Percentiles rank a stretch among this genome's conserved stretches.
These are phyloP conservation scores for Omphaloscelis lunosa DNA, from an alignment of 2,888 invertebrate species.

Conservation along the genomic window DNA sequence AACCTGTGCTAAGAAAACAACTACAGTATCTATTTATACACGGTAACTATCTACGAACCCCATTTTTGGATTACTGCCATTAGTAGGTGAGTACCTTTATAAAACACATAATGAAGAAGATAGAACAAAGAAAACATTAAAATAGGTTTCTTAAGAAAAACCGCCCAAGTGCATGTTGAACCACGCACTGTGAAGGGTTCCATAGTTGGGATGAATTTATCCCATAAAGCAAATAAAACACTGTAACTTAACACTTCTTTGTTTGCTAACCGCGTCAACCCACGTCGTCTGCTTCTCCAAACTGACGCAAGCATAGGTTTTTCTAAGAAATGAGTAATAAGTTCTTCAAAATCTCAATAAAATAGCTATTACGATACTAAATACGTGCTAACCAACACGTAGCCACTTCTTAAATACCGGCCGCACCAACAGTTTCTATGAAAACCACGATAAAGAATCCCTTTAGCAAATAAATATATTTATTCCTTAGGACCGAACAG, in stretches of 20 bases:
- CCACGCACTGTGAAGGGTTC: too few species aligned
- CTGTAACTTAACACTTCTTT: not conserved
- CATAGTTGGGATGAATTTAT: too few species aligned
- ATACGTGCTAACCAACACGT: constrained; percentile 54
- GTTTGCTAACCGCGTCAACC: constrained; percentile 12
- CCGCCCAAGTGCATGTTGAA: too few species aligned
- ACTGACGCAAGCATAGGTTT: constrained; percentile 4
- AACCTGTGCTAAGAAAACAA: too few species aligned
- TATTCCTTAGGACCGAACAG: constrained; percentile 80
- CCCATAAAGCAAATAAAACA: too few species aligned
- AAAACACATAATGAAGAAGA: not conserved
- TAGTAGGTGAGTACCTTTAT: not conserved
- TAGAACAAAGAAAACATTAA: not conserved
- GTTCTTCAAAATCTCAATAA: constrained; percentile 38
- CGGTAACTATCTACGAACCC: too few species aligned
- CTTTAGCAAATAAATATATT: constrained; percentile 84
- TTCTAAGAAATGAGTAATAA: constrained; percentile 35
- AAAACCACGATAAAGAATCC: constrained; percentile 80
- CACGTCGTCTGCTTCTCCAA: constrained; percentile 18
- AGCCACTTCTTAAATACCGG: constrained; percentile 45
- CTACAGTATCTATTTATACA: too few species aligned
- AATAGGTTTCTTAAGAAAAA: not conserved
- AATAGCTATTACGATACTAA: constrained; percentile 42
- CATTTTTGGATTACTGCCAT: not conserved
- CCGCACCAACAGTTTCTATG: constrained; percentile 79